phyloP scores from a whole-genome alignment of 2,888 invertebrate species.

The Leptura quadrifasciata region DNA sequence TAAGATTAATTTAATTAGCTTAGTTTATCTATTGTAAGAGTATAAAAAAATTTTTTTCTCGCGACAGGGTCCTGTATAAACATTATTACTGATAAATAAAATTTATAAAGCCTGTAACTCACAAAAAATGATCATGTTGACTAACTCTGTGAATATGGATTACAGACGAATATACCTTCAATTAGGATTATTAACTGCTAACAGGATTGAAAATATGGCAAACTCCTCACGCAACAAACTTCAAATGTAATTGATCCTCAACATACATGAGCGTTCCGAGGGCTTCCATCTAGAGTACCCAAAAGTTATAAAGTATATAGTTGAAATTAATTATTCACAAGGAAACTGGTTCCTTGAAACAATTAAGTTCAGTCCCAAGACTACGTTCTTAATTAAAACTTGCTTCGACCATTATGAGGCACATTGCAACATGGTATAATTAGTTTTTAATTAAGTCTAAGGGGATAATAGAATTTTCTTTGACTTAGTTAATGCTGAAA shows the following conservation, averaged over 20 bases:
- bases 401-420: background rate
- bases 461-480: background rate
- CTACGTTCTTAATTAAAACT: constrained; percentile 31
- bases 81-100: no score
- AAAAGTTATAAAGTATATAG: background rate
- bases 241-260: background rate
- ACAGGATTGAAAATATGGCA: background rate
- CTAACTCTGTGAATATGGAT: no score
- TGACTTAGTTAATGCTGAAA: background rate
- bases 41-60: no score
- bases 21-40: no score
- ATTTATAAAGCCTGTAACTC: no score
- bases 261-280: background rate
- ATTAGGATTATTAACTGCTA: background rate
- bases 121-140: no score
- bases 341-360: background rate
- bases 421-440: constrained; percentile 16
- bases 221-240: background rate
- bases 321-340: constrained; percentile 6
- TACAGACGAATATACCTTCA: background rate
- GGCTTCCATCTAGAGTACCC: background rate
- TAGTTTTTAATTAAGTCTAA: background rate
- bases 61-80: no score
- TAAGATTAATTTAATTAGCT: no score
- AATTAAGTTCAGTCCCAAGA: constrained; percentile 16